Base-by-base conservation (phyloP, 2,888 invertebrate genomes). In the Phymatocera aterrima region DNA sequence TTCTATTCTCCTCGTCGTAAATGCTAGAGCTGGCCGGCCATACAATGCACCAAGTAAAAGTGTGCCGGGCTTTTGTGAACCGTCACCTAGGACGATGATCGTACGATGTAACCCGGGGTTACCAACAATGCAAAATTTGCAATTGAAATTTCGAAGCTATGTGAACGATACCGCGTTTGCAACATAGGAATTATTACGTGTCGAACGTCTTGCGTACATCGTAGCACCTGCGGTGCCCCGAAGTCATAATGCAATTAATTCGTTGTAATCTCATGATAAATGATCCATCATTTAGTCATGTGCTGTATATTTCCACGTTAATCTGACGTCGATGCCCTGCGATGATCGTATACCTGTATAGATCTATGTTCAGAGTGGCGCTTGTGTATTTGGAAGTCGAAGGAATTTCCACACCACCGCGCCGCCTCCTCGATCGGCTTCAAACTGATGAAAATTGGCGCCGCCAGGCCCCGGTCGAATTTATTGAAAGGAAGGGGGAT, bases 111-210 rank as follows among this genome's bases (percentile, higher is more conserved):
- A 86, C 79, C 78, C 77, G 82, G 83, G 86, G 86, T 86, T 86
- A 84, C 84, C 82, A 81, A 84, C 83, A 85, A 84, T 85, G 78
- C 79, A 70, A 77, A 64, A 85, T 87, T 86, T 85, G 83, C 84
- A 87, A 84, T 86, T 84, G 82, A 86, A 86, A 87, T 85, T 28
- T 24, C 40, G n/a, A 43, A 75, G 78, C 34, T 75, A 68, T 80
- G 75, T 37, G n/a, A n/a, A n/a, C n/a, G n/a, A n/a, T n/a, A 40
- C 3, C 40, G 3, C 40, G 40, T 3, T 40, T 10, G 6, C 40
- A 40, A 1, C 3, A 40, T 40, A 40, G 0, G 15, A 28, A 28
- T 24, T 28, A 57, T 57, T 15, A 57, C 15, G 12, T 28, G 28
- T 57, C 57, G 15, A 57, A 28, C 28, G 57, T 57, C 28, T 15